phyloP scores from a whole-genome alignment of 2,888 invertebrate species.

The Esperia sulphurella region DNA sequence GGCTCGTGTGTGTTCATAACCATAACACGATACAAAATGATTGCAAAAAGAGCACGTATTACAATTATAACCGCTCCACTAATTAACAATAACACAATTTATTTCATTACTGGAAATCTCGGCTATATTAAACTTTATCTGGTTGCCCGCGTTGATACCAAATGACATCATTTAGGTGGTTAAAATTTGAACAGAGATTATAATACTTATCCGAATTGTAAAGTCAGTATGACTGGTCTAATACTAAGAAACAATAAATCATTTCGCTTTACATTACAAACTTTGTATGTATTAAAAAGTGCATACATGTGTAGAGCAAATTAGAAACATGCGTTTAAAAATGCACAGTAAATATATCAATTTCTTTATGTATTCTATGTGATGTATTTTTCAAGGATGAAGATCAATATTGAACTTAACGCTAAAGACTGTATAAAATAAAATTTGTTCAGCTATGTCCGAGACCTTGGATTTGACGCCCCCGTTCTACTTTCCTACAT shows the following conservation, averaged over 20 bases:
- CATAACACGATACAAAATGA: not conserved
- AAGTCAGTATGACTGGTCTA: no score
- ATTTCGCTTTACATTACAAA: no score
- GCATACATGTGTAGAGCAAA: not conserved
- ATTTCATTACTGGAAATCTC: no score
- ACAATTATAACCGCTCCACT: no score
- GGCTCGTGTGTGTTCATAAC: conserved; percentile 1
- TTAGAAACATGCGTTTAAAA: not conserved
- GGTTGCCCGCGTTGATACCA: no score
- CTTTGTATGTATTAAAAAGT: not conserved
- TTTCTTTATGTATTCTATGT: conserved; percentile 19
- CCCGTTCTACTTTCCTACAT: conserved; percentile 72
- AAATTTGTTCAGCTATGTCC: conserved; percentile 58
- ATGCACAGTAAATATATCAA: no score
- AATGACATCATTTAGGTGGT: no score
- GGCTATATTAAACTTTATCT: no score
- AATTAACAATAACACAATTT: no score
- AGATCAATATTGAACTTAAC: conserved; percentile 36
- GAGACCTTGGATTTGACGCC: conserved; percentile 67
- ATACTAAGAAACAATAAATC: no score
- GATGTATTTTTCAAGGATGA: conserved; percentile 42
- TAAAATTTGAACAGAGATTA: no score
- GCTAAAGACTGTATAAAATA: conserved; percentile 50
- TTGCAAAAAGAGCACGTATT: not conserved
- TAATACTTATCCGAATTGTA: no score